A percentile compares a stretch with the other conserved stretches of the same genome.
Evolutionary conservation across 2,888 invertebrate species (phyloP).

Genomic region (Diachrysia chrysitis): DNA sequence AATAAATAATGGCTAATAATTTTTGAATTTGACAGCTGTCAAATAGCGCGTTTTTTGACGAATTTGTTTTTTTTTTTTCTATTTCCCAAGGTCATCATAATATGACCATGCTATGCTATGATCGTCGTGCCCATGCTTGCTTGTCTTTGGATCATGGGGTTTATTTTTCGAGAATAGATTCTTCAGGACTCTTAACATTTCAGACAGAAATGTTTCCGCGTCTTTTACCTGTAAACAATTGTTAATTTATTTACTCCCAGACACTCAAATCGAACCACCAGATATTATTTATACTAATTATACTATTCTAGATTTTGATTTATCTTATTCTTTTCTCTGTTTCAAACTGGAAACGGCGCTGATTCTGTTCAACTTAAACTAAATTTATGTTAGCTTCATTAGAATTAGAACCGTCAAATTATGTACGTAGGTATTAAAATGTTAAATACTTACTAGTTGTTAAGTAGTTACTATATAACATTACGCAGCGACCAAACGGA

Average conservation of each 20-base stretch:
- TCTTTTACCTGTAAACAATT: slow-evolving; percentile 25
- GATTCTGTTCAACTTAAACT: no score
- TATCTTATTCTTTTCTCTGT: no score
- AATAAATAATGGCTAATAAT: background rate
- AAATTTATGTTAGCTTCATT: no score
- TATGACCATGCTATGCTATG: slow-evolving; percentile 37
- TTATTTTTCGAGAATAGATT: background rate
- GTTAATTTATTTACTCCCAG: background rate
- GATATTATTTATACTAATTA: no score
- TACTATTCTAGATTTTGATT: no score
- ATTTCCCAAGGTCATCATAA: slow-evolving; percentile 36
- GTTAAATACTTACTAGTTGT: no score
- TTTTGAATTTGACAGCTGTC: background rate
- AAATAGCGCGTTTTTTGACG: background rate
- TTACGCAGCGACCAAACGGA: no score
- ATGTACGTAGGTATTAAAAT: no score
- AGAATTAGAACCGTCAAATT: no score
- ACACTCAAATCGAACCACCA: no score
- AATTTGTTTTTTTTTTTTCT: slow-evolving; percentile 5
- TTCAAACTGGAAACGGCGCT: no score
- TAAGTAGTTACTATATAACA: no score
- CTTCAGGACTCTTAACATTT: slow-evolving; percentile 20
- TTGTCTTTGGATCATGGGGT: background rate
- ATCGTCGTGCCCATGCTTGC: background rate
- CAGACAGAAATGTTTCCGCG: slow-evolving; percentile 5